Evolutionary conservation across 2,113 vertebrate genomes (phyloP).

Genomic region (Myanophis thanlyinensis): DNA sequence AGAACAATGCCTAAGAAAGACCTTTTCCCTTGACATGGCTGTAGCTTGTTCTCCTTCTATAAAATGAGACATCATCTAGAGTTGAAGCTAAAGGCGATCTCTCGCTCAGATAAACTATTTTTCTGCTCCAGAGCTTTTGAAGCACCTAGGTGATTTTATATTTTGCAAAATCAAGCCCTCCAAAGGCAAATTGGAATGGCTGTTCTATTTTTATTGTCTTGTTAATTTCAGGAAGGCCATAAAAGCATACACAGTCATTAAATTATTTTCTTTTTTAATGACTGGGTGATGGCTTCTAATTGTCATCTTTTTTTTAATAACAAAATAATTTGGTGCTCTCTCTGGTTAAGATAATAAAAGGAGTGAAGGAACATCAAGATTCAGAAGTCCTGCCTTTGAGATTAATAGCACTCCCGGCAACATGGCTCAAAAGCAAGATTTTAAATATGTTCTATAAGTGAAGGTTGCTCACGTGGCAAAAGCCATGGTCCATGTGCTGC

Average conservation of each 20-base stretch:
- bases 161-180: neutral
- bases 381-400: slow-evolving; percentile 66
- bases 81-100: neutral
- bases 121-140: neutral
- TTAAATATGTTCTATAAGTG: neutral
- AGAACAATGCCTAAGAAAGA: neutral
- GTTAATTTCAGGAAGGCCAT: slow-evolving; percentile 13
- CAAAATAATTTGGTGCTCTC: slow-evolving; percentile 6
- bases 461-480: neutral
- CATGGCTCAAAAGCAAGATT: neutral
- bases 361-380: slow-evolving; percentile 48
- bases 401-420: fast-evolving
- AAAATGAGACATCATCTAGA: too few species aligned
- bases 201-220: neutral
- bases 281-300: slow-evolving; percentile 12
- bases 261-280: slow-evolving; percentile 12
- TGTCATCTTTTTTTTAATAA: slow-evolving; percentile 4
- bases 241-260: slow-evolving; percentile 13
- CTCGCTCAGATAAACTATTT: neutral
- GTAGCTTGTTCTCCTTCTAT: neutral
- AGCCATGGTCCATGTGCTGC: neutral
- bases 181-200: neutral
- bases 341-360: slow-evolving; percentile 11
- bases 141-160: neutral
- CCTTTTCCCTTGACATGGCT: neutral